Base-by-base conservation (phyloP, 2,113 vertebrate genomes). In the Plotosus lineatus region DNA sequence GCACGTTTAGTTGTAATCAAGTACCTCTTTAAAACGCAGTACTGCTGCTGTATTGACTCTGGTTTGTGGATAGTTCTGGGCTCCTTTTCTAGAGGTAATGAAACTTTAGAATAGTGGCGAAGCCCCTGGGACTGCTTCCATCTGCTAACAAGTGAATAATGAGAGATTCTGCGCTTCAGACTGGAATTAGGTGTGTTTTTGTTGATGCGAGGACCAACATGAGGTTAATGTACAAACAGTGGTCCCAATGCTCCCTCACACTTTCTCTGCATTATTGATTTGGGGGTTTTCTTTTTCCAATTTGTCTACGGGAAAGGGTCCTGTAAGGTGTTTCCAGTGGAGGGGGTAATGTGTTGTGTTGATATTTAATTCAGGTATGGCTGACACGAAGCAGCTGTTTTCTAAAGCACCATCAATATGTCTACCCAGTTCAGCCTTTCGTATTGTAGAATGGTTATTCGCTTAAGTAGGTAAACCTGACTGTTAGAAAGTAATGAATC, bases 141-240 rank as follows among this genome's bases (percentile, higher is more conserved):
- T 78, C 63, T n/a, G 48, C 77, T 85, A 83, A 83, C 78, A 85
- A 83, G 84, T 85, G 84, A 85, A 78, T 85, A 85, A 85, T 85
- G 78, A 85, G 81, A 75, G 68, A 31, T 51, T 78, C 78, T 80
- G 84, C 82, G 83, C 82, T 84, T 74, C 83, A 80, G 80, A 86
- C 46, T 72, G 77, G 73, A 83, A 86, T 84, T 82, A 80, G 83
- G 74, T 86, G 74, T 86, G 85, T 87, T 85, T 83, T 85, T 83
- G 77, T 83, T 85, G 86, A 83, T 78, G 66, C 65, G 38, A 78
- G 78, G 81, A 84, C 83, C 83, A 83, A 78, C 61, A 60, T 65
- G 83, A 80, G 81, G 78, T 83, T 83, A 84, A 83, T 85, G 81
- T 75, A 83, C 80, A 83, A 87, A 78, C 74, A 72, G 80, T 77